A percentile compares a stretch with the other conserved stretches of the same genome.
phyloP scores from a whole-genome alignment of 2,888 invertebrate species.

The Papilio elwesi region DNA sequence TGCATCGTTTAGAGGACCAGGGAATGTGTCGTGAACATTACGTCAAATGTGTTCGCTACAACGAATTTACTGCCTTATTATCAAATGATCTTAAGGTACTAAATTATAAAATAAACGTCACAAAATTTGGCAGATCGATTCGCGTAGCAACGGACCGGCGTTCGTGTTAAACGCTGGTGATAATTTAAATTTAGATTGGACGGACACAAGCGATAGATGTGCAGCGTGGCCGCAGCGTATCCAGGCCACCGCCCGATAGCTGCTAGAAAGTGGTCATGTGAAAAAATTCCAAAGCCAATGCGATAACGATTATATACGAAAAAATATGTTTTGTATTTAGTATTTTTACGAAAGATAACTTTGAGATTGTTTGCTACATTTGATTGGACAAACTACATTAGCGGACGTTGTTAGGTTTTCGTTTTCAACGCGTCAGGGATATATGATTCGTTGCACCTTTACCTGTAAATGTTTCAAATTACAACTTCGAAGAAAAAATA shows the following conservation, averaged over 20 bases:
- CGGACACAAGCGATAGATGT: conserved; percentile 17
- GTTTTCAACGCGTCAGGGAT: no score
- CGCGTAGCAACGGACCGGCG: not conserved
- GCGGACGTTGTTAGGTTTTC: no score
- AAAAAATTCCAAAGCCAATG: conserved; percentile 21
- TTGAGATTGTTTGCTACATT: no score
- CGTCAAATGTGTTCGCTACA: no score
- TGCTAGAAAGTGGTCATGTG: not conserved
- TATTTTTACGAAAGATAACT: no score
- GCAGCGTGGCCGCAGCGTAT: conserved; percentile 19
- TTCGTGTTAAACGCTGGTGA: conserved; percentile 9
- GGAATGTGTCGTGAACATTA: no score
- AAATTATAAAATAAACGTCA: not conserved
- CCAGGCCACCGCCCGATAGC: conserved; percentile 33
- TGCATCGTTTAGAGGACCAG: no score
- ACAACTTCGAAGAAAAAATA: no score
- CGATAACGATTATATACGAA: conserved; percentile 13
- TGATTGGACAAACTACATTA: no score
- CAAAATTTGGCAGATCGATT: not conserved
- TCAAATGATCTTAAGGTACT: not conserved
- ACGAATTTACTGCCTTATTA: not conserved
- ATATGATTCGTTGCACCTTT: no score
- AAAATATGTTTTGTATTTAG: not conserved
- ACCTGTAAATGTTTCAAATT: no score
- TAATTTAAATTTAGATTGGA: conserved; percentile 18